These are phyloP conservation scores for Caloenas nicobarica DNA, from an alignment of 2,113 vertebrate species.

Conservation along the genomic window DNA sequence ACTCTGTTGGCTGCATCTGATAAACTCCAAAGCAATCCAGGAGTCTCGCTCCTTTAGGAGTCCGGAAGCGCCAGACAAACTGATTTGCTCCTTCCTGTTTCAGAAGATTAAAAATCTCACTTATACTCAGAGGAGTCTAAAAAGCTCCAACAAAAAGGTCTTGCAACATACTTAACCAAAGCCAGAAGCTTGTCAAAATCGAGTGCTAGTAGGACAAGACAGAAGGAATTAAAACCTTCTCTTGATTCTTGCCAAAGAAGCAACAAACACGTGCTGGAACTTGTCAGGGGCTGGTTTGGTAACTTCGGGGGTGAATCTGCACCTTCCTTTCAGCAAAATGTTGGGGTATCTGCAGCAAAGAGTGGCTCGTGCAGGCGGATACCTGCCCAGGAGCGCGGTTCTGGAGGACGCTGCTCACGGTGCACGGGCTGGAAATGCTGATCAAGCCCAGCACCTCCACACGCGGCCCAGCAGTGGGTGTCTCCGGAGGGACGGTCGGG, in stretches of 20 bases:
- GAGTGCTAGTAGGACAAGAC: constrained; percentile 46
- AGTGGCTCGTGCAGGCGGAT: neutral
- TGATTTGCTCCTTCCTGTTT: constrained; percentile 80
- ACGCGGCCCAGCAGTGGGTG: accelerated
- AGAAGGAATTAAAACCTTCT: constrained; percentile 27
- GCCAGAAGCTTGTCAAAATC: constrained; percentile 74
- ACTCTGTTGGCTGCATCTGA: constrained; percentile 74
- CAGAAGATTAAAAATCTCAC: constrained; percentile 79
- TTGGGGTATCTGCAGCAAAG: neutral
- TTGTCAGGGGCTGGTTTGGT: neutral
- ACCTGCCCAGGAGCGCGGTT: accelerated
- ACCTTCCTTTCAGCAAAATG: neutral
- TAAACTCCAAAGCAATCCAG: constrained; percentile 73
- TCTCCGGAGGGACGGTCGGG: accelerated
- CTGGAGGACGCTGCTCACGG: neutral
- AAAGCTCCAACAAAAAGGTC: constrained; percentile 66
- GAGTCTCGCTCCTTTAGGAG: constrained; percentile 71
- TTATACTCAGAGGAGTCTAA: constrained; percentile 73
- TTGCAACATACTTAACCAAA: constrained; percentile 75
- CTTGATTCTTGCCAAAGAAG: neutral
- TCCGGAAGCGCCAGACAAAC: constrained; percentile 73
- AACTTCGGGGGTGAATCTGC: neutral
- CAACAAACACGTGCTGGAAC: neutral
- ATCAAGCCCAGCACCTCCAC: neutral
- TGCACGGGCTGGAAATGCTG: neutral